Evolutionary conservation across 2,888 invertebrate species (phyloP), one percentile per base, ranked within the genome.

Genomic region (Oxyscelio sp.): DNA sequence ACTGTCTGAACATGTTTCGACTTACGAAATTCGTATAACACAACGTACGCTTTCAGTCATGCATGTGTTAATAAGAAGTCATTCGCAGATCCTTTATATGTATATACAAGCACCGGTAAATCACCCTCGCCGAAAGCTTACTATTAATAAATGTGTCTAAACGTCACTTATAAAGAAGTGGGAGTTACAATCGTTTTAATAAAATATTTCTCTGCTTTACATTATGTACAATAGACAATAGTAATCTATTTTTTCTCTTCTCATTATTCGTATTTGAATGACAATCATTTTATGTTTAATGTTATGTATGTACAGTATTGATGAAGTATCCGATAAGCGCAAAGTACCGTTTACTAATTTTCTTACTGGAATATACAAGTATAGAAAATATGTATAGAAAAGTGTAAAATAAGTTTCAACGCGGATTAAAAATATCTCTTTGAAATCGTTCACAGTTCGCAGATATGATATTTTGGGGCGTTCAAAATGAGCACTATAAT

Each of bases 141-240:
- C 59, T 48, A 61, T 59, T 54, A 45, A 61, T 34, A 68, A 68
- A 78, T 68, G 58, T 59, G 31, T 31, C 40, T 68, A 78, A 27
- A 54, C 54, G 22, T 56, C 27, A 78, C n/a, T 70, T 52, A 78
- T 58, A 70, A 68, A 70, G 52, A 68, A 56, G 56, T 68, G 68
- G 68, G 34, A 66, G 52, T 58, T 50, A 50, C 68, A 59, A 59
- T 65, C 27, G 40, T 8, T 61, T 78, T 78, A 78, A 56, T 70
- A 78, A 78, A 78, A 78, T 78, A 78, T 61, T 63, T 38, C 40
- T 70, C 63, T 70, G 54, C 45, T 70, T 59, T 78, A 61, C 77
- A 68, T 68, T 78, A 78, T 78, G 15, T 68, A 78, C 77, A 68
- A 34, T 19, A 43, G n/a, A 45, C 22, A 21, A 59, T 38, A 58